These are phyloP conservation scores for Lithobius niger DNA, from an alignment of 1,140 invertebrate species.

Conservation along the genomic window DNA sequence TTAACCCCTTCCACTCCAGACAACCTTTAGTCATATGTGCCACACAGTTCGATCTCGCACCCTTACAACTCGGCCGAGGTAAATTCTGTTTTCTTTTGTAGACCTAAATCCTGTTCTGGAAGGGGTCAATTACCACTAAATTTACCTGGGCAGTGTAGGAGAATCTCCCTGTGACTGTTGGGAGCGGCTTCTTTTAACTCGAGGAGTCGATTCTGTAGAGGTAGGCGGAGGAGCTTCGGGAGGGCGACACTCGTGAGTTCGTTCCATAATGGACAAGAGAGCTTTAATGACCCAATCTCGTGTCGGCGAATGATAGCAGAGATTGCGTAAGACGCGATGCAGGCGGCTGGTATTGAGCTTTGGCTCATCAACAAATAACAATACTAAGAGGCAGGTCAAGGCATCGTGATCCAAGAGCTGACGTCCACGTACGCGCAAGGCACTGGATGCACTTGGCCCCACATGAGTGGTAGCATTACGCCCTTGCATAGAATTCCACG, in stretches of 20 bases:
- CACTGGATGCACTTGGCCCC: slow-evolving; percentile 2
- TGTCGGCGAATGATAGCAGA: slow-evolving; percentile 74
- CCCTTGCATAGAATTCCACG: slow-evolving; percentile 23
- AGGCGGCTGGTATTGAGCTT: slow-evolving; percentile 65
- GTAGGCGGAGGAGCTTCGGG: not conserved
- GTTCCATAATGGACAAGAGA: slow-evolving; percentile 37
- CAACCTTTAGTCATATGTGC: too few relatives aligned
- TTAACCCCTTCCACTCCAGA: too few relatives aligned
- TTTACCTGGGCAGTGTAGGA: not conserved
- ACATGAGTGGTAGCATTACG: slow-evolving; percentile 9
- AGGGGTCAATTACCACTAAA: too few relatives aligned
- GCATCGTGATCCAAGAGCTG: slow-evolving; percentile 70
- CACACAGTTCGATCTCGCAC: too few relatives aligned
- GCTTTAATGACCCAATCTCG: slow-evolving; percentile 63
- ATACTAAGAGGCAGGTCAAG: slow-evolving; percentile 62
- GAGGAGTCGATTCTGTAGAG: not conserved
- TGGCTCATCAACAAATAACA: slow-evolving; percentile 73
- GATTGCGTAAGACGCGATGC: slow-evolving; percentile 66
- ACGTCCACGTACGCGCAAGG: slow-evolving; percentile 29
- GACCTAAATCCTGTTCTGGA: too few relatives aligned
- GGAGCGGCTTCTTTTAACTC: slow-evolving; percentile 10
- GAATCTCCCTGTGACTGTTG: slow-evolving; percentile 7
- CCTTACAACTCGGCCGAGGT: too few relatives aligned
- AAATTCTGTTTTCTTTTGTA: too few relatives aligned
- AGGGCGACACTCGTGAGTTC: slow-evolving; percentile 19